Evolutionary conservation across 2,888 invertebrate species (phyloP), one percentile per base, ranked within the genome.

Genomic region (Netelia virgata): DNA sequence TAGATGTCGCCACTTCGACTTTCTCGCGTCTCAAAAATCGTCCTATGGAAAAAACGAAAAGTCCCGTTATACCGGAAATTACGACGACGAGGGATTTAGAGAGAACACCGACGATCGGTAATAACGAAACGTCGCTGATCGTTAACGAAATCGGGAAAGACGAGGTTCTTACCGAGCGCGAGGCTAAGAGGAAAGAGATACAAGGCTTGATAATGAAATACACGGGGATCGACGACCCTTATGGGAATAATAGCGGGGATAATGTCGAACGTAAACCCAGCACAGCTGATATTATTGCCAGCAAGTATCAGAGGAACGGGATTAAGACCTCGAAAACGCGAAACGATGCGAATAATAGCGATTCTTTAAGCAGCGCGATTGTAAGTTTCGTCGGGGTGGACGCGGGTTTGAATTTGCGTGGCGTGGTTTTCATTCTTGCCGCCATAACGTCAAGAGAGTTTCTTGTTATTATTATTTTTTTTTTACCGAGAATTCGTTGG

Each of bases 151-250:
- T 70, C 10, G 83, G 66, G 2, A 61, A 83, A 41, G 90, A 90
- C n/a, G 92, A 91, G 84, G 94, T 95, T 28, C 93, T 96, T 68
- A 95, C 95, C 87, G 97, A 97, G 88, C 95, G 97, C 63, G 97
- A 97, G 92, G 96, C 96, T 10, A 96, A 96, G 89, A 95, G 97
- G 53, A 97, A 97, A 90, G 97, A 98, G 91, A 97, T 97, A 83
- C 97, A 97, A 92, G 96, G 96, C 89, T 94, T 98, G 82, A 97
- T 97, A 84, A 95, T 96, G 95, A 97, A 97, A 92, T 97, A 97
- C 92, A 96, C 97, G 43, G 97, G 97, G 64, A 94, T 97, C 87
- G 97, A 97, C 89, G 97, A 97, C 90, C 95, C 95, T 80, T 96
- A 96, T 93, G 96, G 95, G 20, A 94, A 95, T 28, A 93, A 94